Base-by-base conservation (phyloP, 2,888 invertebrate species). In the Drosophila longiperda region DNA sequence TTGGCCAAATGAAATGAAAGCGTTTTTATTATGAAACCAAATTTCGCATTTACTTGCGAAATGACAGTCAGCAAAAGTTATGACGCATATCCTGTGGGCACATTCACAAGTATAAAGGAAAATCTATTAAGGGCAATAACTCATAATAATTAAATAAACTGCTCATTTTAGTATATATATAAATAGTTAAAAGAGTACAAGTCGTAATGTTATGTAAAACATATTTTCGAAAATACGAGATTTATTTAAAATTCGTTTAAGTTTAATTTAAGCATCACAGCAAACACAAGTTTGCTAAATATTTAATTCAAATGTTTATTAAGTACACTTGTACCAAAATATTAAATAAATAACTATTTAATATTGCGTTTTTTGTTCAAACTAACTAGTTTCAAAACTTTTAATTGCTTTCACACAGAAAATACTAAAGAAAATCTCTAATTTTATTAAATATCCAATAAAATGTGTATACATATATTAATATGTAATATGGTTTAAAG, bases 11-110 rank as follows among this genome's bases (percentile, higher is more conserved):
- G 67, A 66, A 77, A 70, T 79, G 59, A 78, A 82, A 78, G 62
- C 70, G 70, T 60, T 87, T 83, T 78, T 74, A 67, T 71, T 80
- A 78, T 68, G 65, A 54, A 59, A 36, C 61, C 8, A 50, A 57
- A 58, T 42, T 45, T 58, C 42, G 32, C 59, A 70, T 70, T 36
- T 62, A 61, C 60, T 59, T 66, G 55, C 55, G 36, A 59, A 50
- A 9, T 55, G 54, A 58, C 36, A 52, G 53, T 33, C 9, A 17
- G 48, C 54, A 48, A 54, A 48, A 36, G 17, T 42, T 60, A 52
- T 42, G 15, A 50, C n/a, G 20, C 20, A 20, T 42, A 42, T 49
- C 40, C 34, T 23, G 32, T 20, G 20, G 17, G 15, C 20, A 57
- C 42, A 64, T 45, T 59, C 45, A 15, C 45, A 23, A 55, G 32